Percentiles rank a stretch among this genome's conserved stretches.
Evolutionary conservation across 1,140 invertebrate species (phyloP).

Genomic region (Orchesella cincta): DNA sequence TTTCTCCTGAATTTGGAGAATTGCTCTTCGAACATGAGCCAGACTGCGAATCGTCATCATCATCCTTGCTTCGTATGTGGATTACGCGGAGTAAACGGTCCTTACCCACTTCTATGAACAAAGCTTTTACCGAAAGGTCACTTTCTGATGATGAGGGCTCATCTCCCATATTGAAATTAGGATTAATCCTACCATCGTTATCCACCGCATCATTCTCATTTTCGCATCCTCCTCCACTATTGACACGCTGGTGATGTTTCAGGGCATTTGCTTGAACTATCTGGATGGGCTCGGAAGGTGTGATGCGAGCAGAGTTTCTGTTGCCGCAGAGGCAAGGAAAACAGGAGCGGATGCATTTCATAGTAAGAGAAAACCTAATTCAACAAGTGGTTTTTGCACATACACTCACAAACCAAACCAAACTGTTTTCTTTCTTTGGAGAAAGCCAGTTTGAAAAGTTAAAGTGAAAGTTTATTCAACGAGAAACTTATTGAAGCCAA

Average conservation of each 20-base stretch:
- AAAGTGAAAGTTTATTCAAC: too few species aligned
- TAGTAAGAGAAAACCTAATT: background rate
- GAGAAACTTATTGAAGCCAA: too few species aligned
- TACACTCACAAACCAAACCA: background rate
- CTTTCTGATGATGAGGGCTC: background rate
- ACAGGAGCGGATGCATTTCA: conserved; percentile 14
- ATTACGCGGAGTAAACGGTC: conserved; percentile 44
- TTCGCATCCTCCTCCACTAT: background rate
- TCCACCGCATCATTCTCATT: background rate
- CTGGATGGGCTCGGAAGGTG: background rate
- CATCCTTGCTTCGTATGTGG: conserved; percentile 34
- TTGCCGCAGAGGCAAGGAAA: background rate
- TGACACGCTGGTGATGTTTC: background rate
- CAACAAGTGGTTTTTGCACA: background rate
- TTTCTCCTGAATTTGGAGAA: background rate
- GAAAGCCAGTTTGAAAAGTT: background rate
- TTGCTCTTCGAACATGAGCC: too few species aligned
- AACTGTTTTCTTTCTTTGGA: too few species aligned
- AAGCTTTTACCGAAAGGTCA: background rate
- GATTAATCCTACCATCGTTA: background rate
- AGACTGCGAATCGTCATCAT: conserved; percentile 17
- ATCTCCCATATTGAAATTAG: conserved; percentile 1
- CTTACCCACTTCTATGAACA: conserved; percentile 46
- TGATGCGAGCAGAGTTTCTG: background rate
- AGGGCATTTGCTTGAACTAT: background rate